Evolutionary conservation across 2,888 invertebrate genomes (phyloP), one percentile per base, ranked within the genome.

Genomic region (Orchesellides sinensis): DNA sequence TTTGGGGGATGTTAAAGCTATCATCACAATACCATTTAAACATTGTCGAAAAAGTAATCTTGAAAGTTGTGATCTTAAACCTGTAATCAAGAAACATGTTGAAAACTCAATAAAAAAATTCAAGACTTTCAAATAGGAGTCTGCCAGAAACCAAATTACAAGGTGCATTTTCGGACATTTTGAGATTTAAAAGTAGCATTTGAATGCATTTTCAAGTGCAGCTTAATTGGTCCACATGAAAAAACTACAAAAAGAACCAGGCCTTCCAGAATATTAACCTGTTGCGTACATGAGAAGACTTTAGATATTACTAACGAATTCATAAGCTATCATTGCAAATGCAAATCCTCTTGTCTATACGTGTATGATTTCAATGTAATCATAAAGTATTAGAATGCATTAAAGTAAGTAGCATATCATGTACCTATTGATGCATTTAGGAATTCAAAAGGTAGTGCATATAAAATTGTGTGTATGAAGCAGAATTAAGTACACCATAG

Each of bases 1-100:
- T 59, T n/a, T 59, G 59, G 27, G 59, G 59, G 19, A 29, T 59
- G 25, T 59, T 29, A 59, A 59, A 29, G 59, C 59, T 59, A 59
- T 59, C 59, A 59, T 59, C 59, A 52, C 52, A 59, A 23, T 25
- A 19, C 25, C 25, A 49, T 17, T 49, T 49, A 25, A 17, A 32
- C 12, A 59, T n/a, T n/a, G 59, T n/a, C 14, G 19, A 29, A 59
- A 29, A 29, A 17, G 2, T 25, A 25, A 59, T 59, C 29, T 29
- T 59, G 8, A 49, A 12, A 49, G 19, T 17, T 17, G 27, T 29
- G 59, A 59, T 59, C 59, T 29, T 59, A 32, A 59, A 14, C 59
- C 27, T 59, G 59, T 59, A 59, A 59, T 59, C 59, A 29, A 21
- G 32, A 59, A 29, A n/a, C 40, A 29, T 59, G 59, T 29, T 59